A percentile compares a stretch with the other conserved stretches of the same genome.
phyloP scores from a whole-genome alignment of 1,140 invertebrate genomes.

The Pentalonia nigronervosa region DNA sequence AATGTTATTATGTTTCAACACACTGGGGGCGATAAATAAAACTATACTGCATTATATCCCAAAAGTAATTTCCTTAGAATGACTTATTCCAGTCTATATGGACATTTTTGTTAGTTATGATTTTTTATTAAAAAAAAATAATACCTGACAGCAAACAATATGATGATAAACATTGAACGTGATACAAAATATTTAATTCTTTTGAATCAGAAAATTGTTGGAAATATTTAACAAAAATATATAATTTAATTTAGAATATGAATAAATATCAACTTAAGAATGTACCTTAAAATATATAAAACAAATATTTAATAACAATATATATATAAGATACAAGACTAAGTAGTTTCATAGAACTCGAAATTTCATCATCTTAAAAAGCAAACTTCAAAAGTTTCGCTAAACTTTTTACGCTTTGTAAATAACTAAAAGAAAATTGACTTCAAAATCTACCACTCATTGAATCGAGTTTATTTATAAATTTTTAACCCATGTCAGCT shows the following conservation, averaged over 20 bases:
- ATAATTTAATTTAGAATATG: background rate
- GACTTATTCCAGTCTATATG: background rate
- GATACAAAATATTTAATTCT: background rate
- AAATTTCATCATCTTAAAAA: background rate
- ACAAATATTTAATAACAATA: background rate
- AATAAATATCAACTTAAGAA: too few species aligned
- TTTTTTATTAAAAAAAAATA: background rate
- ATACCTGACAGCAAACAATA: background rate
- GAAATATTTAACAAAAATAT: background rate
- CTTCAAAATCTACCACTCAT: background rate
- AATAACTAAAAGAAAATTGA: background rate
- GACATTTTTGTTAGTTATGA: background rate
- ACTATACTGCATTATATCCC: background rate
- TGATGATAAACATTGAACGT: background rate
- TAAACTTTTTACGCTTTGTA: background rate
- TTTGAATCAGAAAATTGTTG: background rate
- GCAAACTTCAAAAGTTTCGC: background rate
- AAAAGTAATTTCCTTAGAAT: slow-evolving; percentile 31
- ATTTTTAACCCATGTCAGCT: background rate
- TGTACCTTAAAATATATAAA: background rate
- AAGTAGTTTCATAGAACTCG: background rate
- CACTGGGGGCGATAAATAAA: slow-evolving; percentile 5
- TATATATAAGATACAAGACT: background rate
- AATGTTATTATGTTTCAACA: slow-evolving; percentile 19
- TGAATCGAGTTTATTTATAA: background rate